phyloP scores from a whole-genome alignment of 2,113 vertebrate species.

The Lichenostomus cassidix region DNA sequence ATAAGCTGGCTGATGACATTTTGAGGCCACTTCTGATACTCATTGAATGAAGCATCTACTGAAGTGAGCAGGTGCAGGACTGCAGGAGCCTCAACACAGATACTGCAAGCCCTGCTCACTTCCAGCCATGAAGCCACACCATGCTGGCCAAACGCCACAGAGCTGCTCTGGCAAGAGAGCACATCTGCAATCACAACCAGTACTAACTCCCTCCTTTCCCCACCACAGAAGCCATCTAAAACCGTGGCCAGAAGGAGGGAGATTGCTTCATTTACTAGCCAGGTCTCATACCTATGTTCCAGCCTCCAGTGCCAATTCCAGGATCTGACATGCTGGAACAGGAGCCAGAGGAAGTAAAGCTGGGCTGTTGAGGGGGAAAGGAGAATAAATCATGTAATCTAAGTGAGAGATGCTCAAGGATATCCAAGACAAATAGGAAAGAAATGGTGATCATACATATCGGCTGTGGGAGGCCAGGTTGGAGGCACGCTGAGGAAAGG shows the following conservation, averaged over 20 bases:
- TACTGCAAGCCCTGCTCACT: not conserved
- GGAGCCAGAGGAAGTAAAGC: constrained; percentile 92
- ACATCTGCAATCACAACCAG: not conserved
- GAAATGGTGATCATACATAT: constrained; percentile 74
- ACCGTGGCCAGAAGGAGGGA: not conserved
- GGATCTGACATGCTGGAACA: constrained; percentile 94
- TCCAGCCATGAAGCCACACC: not conserved
- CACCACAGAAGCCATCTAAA: not conserved
- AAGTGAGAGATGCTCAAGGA: rapidly evolving
- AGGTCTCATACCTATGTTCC: constrained; percentile 83
- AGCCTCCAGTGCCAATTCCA: constrained; percentile 77
- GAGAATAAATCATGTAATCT: not conserved
- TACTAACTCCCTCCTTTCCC: not conserved
- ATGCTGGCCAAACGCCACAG: rapidly evolving
- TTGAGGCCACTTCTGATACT: rapidly evolving
- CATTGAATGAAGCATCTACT: rapidly evolving
- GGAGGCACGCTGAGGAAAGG: constrained; percentile 76
- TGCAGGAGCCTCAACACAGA: rapidly evolving
- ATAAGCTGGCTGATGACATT: not conserved
- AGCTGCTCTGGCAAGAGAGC: not conserved
- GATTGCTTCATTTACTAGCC: not conserved
- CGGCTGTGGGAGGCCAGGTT: constrained; percentile 81
- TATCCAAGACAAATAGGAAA: not conserved
- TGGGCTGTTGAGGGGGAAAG: constrained; percentile 77
- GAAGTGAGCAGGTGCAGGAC: not conserved